Conservation (phyloP, 2,113 vertebrate genomes). For the Peromyscus californicus region DNA sequence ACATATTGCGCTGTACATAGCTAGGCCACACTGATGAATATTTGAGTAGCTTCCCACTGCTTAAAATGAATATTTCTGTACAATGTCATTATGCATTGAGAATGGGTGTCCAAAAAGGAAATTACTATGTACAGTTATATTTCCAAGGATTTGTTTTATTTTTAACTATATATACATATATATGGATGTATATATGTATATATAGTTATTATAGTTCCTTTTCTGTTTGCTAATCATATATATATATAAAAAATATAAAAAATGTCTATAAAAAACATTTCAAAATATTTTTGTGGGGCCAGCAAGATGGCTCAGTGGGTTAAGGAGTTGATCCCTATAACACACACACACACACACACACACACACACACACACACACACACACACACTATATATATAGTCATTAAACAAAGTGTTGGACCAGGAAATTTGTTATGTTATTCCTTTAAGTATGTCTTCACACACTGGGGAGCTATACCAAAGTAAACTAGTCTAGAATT, state of each 20-base stretch:
- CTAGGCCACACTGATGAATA: background rate
- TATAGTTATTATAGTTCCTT: too few species aligned
- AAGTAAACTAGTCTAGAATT: constrained; percentile 18
- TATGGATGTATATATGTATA: too few species aligned
- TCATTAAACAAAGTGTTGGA: background rate
- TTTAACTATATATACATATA: background rate
- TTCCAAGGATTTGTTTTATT: background rate
- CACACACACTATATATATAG: too few species aligned
- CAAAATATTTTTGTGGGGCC: too few species aligned
- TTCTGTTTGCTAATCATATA: too few species aligned
- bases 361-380: too few species aligned
- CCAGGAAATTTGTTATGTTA: background rate
- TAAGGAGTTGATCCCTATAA: too few species aligned
- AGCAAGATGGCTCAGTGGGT: too few species aligned
- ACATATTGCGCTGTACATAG: background rate
- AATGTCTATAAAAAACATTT: too few species aligned
- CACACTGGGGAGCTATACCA: background rate
- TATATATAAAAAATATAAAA: too few species aligned
- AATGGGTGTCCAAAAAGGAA: background rate
- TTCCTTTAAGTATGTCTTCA: background rate
- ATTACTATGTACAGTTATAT: background rate
- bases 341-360: too few species aligned
- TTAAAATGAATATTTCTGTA: background rate
- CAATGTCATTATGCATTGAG: background rate
- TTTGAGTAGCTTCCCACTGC: background rate